Conservation (phyloP, 2,113 vertebrate species). For the Silurus meridionalis region DNA sequence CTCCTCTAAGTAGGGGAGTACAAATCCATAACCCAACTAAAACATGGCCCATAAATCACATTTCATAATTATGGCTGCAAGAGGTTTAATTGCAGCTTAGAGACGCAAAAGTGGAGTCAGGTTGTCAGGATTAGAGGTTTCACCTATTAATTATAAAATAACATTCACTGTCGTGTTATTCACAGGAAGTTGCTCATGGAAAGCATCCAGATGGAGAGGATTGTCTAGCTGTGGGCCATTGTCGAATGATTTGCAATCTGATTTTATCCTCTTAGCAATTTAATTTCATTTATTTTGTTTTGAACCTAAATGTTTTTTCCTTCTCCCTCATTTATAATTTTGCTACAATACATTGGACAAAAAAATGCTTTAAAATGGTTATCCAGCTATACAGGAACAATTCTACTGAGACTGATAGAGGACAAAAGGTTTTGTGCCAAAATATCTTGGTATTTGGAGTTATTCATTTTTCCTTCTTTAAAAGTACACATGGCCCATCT, state of each 20-base stretch:
- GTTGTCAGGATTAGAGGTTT: constrained; percentile 36
- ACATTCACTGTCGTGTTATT: neutral
- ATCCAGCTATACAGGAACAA: neutral
- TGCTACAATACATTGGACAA: neutral
- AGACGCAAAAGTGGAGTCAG: neutral
- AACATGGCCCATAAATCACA: constrained; percentile 33
- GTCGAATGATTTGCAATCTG: neutral
- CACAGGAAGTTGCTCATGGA: neutral
- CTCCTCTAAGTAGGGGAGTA: neutral
- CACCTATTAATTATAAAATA: constrained; percentile 43
- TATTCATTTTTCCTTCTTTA: too few relatives aligned
- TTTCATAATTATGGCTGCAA: constrained; percentile 35
- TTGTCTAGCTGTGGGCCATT: neutral
- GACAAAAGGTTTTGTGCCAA: too few relatives aligned
- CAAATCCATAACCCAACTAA: constrained; percentile 10
- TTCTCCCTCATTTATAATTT: neutral
- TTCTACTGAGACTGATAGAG: neutral
- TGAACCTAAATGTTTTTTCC: neutral
- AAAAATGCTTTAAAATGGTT: neutral
- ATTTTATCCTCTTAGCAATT: neutral
- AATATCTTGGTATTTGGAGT: too few relatives aligned
- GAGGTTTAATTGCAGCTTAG: constrained; percentile 25
- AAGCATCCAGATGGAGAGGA: neutral
- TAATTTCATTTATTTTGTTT: neutral
- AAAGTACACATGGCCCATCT: too few relatives aligned